A percentile compares a stretch with the other conserved stretches of the same genome.
These are phyloP conservation scores for Cyprinus carpio DNA, from an alignment of 2,113 vertebrate genomes.

Conservation along the genomic window DNA sequence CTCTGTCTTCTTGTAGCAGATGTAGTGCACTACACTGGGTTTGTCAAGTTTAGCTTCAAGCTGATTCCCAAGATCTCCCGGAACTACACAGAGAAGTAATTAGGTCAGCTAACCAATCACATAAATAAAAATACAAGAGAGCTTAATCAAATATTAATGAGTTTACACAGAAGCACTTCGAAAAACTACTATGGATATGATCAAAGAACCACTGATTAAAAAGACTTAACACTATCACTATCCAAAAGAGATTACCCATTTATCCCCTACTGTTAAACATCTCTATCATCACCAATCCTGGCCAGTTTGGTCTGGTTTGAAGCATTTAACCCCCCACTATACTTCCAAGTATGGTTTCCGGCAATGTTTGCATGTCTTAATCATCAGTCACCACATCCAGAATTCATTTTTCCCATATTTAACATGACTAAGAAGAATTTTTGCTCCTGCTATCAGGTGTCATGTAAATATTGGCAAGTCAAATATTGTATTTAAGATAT, in stretches of 20 bases:
- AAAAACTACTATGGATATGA: not conserved
- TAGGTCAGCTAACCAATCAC: not conserved
- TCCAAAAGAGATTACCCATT: not conserved
- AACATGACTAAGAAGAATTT: not conserved
- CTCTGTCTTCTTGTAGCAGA: conserved; percentile 93
- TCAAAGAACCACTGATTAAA: conserved; percentile 1
- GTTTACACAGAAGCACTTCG: not conserved
- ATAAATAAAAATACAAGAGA: not conserved
- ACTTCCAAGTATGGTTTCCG: not conserved
- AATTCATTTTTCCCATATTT: not conserved
- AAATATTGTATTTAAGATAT: conserved; percentile 10
- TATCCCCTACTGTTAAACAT: conserved; percentile 25
- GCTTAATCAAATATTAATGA: not conserved
- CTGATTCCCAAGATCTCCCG: conserved; percentile 96
- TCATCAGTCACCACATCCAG: not conserved
- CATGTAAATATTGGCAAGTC: not conserved
- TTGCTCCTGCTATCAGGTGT: not conserved
- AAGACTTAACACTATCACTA: not conserved
- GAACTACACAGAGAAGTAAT: conserved; percentile 75
- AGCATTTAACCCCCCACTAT: not conserved
- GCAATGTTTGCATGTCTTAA: not conserved
- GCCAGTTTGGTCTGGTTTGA: not conserved
- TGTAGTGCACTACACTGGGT: conserved; percentile 92
- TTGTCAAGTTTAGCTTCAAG: conserved; percentile 95
- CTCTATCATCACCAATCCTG: not conserved